phyloP scores from a whole-genome alignment of 1,140 invertebrate genomes.

The Trachelipus rathkii region DNA sequence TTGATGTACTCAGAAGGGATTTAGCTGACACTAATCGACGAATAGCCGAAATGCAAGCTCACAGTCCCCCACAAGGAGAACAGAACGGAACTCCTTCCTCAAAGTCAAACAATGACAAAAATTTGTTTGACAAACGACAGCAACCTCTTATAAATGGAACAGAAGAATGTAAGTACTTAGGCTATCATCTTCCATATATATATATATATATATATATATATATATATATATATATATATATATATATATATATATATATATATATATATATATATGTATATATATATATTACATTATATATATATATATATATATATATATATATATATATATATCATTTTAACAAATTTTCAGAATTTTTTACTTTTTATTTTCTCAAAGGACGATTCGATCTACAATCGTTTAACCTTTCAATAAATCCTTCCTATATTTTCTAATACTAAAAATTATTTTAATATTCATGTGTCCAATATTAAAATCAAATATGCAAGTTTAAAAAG shows the following conservation, averaged over 20 bases:
- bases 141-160: conserved; percentile 31
- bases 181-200: background rate
- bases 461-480: too few relatives aligned
- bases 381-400: too few relatives aligned
- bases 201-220: background rate
- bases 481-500: too few relatives aligned
- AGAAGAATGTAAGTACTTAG: conserved; percentile 27
- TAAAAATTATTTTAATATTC: too few relatives aligned
- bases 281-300: too few relatives aligned
- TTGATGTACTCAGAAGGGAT: conserved; percentile 56
- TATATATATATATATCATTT: too few relatives aligned
- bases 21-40: conserved; percentile 55
- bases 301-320: too few relatives aligned
- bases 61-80: background rate
- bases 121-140: conserved; percentile 21
- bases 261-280: background rate
- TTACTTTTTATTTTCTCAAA: too few relatives aligned
- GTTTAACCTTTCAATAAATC: too few relatives aligned
- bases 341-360: too few relatives aligned
- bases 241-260: background rate
- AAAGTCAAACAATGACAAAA: background rate
- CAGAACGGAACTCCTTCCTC: conserved; percentile 1
- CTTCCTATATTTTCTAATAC: too few relatives aligned
- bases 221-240: background rate
- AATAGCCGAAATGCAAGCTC: conserved; percentile 47